These are phyloP conservation scores for Apamea anceps DNA, from an alignment of 2,888 invertebrate species.

Conservation along the genomic window DNA sequence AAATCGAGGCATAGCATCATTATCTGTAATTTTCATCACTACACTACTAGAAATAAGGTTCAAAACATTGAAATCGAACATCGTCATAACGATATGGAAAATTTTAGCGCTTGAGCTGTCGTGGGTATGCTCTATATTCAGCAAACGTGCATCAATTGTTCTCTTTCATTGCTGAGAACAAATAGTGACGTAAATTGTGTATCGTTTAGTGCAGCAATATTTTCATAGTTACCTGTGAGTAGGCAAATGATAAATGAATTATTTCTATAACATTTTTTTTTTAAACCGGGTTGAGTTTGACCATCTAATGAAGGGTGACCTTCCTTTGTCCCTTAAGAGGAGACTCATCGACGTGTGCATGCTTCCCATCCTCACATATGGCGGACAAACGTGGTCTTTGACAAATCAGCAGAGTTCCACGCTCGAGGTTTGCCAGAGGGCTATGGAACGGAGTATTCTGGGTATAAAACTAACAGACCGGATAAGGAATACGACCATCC, in stretches of 20 bases:
- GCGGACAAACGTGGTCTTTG: too few species aligned
- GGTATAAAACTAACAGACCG: too few species aligned
- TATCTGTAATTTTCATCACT: slow-evolving; percentile 33
- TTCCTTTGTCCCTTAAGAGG: too few species aligned
- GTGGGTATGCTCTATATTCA: slow-evolving; percentile 42
- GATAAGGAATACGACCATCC: too few species aligned
- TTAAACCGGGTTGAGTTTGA: too few species aligned
- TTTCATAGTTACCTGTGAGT: background rate
- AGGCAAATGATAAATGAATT: background rate
- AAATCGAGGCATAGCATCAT: slow-evolving; percentile 47
- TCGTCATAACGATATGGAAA: slow-evolving; percentile 34
- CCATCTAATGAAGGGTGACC: too few species aligned
- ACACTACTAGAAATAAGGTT: slow-evolving; percentile 19
- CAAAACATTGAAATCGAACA: slow-evolving; percentile 9
- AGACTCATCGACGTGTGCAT: too few species aligned
- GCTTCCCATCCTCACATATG: too few species aligned
- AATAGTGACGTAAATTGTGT: slow-evolving; percentile 18
- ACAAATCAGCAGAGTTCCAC: too few species aligned
- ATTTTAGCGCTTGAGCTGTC: slow-evolving; percentile 41
- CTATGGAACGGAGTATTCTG: too few species aligned
- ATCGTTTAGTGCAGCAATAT: slow-evolving; percentile 1
- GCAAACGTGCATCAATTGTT: slow-evolving; percentile 50
- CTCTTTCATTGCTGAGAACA: slow-evolving; percentile 26
- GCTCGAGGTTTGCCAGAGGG: too few species aligned
- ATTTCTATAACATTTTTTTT: too few species aligned